Evolutionary conservation across 1,140 invertebrate genomes (phyloP), one percentile per base, ranked within the genome.

Genomic region (Leptinotarsa texana): DNA sequence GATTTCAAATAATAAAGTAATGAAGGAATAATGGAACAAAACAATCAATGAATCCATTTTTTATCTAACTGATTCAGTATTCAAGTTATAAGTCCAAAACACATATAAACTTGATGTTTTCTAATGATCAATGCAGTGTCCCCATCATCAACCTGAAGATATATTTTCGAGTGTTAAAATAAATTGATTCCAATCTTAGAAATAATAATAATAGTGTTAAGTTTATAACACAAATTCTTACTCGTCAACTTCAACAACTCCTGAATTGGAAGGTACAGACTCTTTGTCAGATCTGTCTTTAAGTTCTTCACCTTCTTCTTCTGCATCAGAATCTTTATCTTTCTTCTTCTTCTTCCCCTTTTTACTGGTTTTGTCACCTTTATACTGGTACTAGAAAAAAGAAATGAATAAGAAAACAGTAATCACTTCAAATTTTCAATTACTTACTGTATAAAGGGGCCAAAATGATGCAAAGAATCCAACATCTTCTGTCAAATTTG

Each of bases 391-490:
- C 90, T 95, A 80, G 21, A 88, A 87, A 74, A 83, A 15, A 17
- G 18, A 71, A 71, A 71, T 24, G 21, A 72, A 13, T 62, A 18
- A 71, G 8, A 51, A 51, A 15, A n/a, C 49, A 51, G 13, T n/a
- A 51, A 51, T 15, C 13, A 51, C n/a, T 51, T n/a, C 49, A 33
- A 33, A 33, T 5, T n/a, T 15, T 57, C 51, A 57, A n/a, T 57
- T 17, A 84, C 81, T 86, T 86, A 95, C 94, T 85, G 94, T 94
- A 88, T 99, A 99, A 3, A 99, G 88, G 33, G 98, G 98, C 93
- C 95, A 96, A 87, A 99, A 99, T 1, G 97, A 99, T 61, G 98
- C 97, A 74, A 99, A 95, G 88, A 99, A 98, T 49, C 98, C 97
- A 65, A 99, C 98, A 87, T 99, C 98, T 87, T 99, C 98, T 3